These are phyloP conservation scores for Zaprionus camerounensis DNA, from an alignment of 1,140 invertebrate species.

Conservation along the genomic window DNA sequence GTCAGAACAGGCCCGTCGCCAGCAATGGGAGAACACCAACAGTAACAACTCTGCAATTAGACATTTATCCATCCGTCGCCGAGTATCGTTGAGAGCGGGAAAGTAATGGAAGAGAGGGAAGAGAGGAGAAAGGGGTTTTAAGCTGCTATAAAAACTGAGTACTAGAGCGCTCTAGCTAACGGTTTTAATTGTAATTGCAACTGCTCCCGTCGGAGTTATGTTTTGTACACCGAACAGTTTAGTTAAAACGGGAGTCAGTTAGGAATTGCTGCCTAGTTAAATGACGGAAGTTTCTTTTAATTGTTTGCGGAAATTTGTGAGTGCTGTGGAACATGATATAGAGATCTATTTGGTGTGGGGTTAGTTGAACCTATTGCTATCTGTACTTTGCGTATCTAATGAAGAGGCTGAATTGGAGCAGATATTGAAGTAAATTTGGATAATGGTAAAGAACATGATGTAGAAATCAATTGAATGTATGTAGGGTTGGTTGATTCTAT, in stretches of 20 bases:
- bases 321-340: background rate
- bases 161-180: slow-evolving; percentile 10
- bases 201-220: background rate
- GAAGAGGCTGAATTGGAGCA: background rate
- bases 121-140: background rate
- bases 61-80: slow-evolving; percentile 36
- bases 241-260: slow-evolving; percentile 8
- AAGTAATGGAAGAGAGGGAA: background rate
- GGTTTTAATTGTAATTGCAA: slow-evolving; percentile 28
- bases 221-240: slow-evolving; percentile 1
- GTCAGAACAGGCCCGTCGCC: background rate
- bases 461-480: background rate
- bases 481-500: background rate
- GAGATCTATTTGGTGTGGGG: background rate
- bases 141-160: slow-evolving; percentile 9
- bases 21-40: background rate
- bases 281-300: slow-evolving; percentile 6
- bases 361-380: background rate
- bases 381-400: background rate
- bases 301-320: background rate
- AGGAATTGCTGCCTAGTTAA: background rate
- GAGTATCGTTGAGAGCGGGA: background rate
- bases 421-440: no score
- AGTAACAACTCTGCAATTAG: slow-evolving; percentile 44
- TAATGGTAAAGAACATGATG: no score